Base-by-base conservation (phyloP, 2,888 invertebrate genomes). In the Saturnia japonica region DNA sequence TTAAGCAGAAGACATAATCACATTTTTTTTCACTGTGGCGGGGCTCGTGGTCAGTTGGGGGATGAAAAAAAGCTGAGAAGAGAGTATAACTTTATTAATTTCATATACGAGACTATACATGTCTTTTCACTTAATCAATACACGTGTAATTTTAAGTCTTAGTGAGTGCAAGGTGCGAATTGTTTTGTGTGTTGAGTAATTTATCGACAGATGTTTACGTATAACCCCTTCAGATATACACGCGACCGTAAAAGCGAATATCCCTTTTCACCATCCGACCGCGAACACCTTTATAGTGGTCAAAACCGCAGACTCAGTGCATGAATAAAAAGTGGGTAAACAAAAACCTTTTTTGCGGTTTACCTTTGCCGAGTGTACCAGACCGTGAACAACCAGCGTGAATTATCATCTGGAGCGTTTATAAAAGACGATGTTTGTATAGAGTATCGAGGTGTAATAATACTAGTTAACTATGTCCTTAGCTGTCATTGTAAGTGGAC, bases 301-400 rank as follows among this genome's bases (percentile, higher is more conserved):
- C 88, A 81, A 86, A 88, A 85, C 88, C 88, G 82, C 89, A 88
- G 85, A 85, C 87, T 85, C 85, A 82, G 84, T 80, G 82, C 83
- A 85, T 86, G 85, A 87, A 91, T 87, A 89, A 89, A 89, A 88
- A 84, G 82, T 80, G 77, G 83, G 88, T 86, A 89, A 91, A 92
- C 89, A 91, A 89, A 91, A 91, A 90, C 88, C 85, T 87, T 90
- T 90, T 92, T 91, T 91, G 91, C 83, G 91, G 91, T 90, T 89
- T 87, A 88, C 90, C 91, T 92, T 91, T 91, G 85, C 88, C 81
- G 81, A 80, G 89, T 88, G 87, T 85, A 89, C 88, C 89, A 93
- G 93, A 94, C 93, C 91, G 87, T 93, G 92, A 91, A 93, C 90
- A 91, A 93, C 91, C 88, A 86, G 84, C 83, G 83, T 86, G 90